Conservation (phyloP, 2,888 invertebrate species). For the Eristalinus aeneus region DNA sequence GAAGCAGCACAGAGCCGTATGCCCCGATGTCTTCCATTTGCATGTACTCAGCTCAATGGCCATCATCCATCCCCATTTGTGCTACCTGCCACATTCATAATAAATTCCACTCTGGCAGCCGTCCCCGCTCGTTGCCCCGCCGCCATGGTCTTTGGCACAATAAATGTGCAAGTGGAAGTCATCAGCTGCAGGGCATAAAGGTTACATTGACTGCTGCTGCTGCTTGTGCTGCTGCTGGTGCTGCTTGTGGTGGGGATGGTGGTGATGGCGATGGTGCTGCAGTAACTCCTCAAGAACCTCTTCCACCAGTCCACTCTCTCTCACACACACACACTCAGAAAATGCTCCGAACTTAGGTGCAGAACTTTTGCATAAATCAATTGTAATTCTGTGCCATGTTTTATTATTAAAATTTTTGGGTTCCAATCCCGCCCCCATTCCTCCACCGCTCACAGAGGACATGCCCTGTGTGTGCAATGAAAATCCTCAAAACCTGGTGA, state of each 20-base stretch:
- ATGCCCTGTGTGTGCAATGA: background rate
- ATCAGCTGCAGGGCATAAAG: slow-evolving; percentile 68
- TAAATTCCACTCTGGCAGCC: slow-evolving; percentile 60
- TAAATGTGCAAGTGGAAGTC: slow-evolving; percentile 70
- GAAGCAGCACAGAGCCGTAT: slow-evolving; percentile 5
- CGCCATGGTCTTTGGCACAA: slow-evolving; percentile 44
- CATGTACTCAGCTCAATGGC: slow-evolving; percentile 57
- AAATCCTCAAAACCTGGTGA: slow-evolving; percentile 33
- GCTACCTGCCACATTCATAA: slow-evolving; percentile 69
- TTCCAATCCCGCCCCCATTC: slow-evolving; percentile 56
- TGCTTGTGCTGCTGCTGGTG: slow-evolving; percentile 30
- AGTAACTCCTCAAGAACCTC: slow-evolving; percentile 41
- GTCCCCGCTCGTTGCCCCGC: background rate
- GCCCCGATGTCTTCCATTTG: slow-evolving; percentile 64
- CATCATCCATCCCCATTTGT: slow-evolving; percentile 66
- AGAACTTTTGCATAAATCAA: slow-evolving; percentile 71
- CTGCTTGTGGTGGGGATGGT: slow-evolving; percentile 16
- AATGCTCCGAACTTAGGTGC: slow-evolving; percentile 60
- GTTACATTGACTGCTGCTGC: slow-evolving; percentile 60
- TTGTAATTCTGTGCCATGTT: slow-evolving; percentile 71
- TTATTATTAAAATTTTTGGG: slow-evolving; percentile 70
- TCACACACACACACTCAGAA: background rate
- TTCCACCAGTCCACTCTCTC: background rate
- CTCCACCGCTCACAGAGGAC: slow-evolving; percentile 1
- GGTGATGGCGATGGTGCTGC: slow-evolving; percentile 29